These are phyloP conservation scores for Cephus pygmeus DNA, from an alignment of 2,888 invertebrate genomes.

Conservation along the genomic window DNA sequence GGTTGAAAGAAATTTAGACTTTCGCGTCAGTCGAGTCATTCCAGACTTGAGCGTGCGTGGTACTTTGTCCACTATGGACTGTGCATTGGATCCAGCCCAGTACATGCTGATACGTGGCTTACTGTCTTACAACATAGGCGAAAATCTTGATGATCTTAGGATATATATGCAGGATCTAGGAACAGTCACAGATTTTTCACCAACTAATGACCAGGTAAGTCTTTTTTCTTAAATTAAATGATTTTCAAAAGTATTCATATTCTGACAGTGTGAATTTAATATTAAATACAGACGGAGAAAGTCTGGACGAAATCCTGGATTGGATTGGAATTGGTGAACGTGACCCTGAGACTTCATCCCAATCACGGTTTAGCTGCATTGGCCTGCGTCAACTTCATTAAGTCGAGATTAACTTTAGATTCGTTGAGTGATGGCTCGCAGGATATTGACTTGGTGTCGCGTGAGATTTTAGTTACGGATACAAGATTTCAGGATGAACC, in stretches of 20 bases:
- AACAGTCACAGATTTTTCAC: conserved; percentile 5
- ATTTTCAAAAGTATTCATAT: conserved; percentile 20
- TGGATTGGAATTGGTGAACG: conserved; percentile 86
- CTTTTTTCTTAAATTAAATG: conserved; percentile 22
- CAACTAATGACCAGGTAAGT: conserved; percentile 6
- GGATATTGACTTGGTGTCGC: conserved; percentile 92
- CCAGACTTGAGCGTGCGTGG: conserved; percentile 90
- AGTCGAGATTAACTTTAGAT: conserved; percentile 87
- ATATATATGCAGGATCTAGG: conserved; percentile 47
- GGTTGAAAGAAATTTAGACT: conserved; percentile 85
- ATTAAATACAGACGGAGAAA: conserved; percentile 55
- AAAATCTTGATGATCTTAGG: conserved; percentile 77
- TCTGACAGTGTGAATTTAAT: not conserved
- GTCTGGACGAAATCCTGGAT: conserved; percentile 85
- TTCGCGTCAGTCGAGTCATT: conserved; percentile 65
- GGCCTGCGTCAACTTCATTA: conserved; percentile 91
- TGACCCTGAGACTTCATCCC: conserved; percentile 79
- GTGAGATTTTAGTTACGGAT: conserved; percentile 86
- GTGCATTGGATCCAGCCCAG: conserved; percentile 83
- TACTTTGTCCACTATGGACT: conserved; percentile 85
- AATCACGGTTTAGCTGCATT: conserved; percentile 72
- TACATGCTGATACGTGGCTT: conserved; percentile 90
- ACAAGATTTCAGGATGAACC: conserved; percentile 76
- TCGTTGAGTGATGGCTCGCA: conserved; percentile 89
- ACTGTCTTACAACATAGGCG: conserved; percentile 90